Evolutionary conservation across 2,888 invertebrate species (phyloP).

Genomic region (Sericinus montela): DNA sequence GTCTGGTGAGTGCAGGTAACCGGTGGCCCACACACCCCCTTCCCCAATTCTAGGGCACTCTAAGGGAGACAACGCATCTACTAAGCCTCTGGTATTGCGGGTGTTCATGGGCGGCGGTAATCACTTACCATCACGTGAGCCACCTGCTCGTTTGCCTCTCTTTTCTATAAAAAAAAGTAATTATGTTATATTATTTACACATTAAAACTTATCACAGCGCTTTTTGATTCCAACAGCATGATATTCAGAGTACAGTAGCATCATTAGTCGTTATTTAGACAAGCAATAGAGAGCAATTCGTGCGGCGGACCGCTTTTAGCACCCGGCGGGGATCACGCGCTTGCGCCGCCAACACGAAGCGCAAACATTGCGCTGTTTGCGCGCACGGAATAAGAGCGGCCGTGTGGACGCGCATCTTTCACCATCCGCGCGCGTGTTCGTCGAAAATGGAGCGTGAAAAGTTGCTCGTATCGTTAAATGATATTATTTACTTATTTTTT

Average conservation of each 20-base stretch:
- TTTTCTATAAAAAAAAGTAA: too few relatives aligned
- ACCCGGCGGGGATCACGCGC: conserved; percentile 17
- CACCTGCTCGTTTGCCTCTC: too few relatives aligned
- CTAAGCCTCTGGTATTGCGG: too few relatives aligned
- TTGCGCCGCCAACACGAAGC: conserved; percentile 28
- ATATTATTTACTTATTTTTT: too few relatives aligned
- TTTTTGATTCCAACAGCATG: not conserved
- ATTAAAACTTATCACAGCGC: too few relatives aligned
- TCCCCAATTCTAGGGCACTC: too few relatives aligned
- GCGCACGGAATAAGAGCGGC: not conserved
- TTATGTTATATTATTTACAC: too few relatives aligned
- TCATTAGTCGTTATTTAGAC: conserved; percentile 13
- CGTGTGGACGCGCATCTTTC: not conserved
- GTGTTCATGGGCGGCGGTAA: too few relatives aligned
- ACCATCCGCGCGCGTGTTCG: not conserved
- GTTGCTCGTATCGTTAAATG: not conserved
- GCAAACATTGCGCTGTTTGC: conserved; percentile 33
- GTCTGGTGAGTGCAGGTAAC: too few relatives aligned
- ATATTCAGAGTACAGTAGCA: not conserved
- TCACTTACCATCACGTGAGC: too few relatives aligned
- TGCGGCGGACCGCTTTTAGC: conserved; percentile 13
- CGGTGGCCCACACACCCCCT: too few relatives aligned
- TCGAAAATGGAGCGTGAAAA: not conserved
- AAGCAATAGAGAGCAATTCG: conserved; percentile 8
- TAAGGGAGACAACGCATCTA: too few relatives aligned